A percentile compares a stretch with the other conserved stretches of the same genome.
phyloP scores from a whole-genome alignment of 2,113 vertebrate genomes.

The Otus sunia region DNA sequence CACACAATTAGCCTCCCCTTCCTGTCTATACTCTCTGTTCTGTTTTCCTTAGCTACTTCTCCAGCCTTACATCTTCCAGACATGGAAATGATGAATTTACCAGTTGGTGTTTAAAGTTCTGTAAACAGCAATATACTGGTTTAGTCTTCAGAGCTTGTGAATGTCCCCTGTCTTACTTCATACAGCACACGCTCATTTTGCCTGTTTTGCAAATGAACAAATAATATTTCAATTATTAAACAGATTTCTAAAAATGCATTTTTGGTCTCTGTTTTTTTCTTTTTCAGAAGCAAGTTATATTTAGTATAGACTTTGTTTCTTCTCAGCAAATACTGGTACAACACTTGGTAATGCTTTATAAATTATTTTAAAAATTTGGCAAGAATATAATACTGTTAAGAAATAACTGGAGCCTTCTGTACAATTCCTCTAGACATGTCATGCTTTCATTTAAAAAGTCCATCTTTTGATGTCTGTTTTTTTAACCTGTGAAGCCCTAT shows the following conservation, averaged over 20 bases:
- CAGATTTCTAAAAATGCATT: not conserved
- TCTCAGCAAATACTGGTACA: not conserved
- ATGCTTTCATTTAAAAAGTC: not conserved
- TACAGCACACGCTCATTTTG: not conserved
- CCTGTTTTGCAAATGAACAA: not conserved
- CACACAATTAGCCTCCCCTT: not conserved
- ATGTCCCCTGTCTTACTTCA: not conserved
- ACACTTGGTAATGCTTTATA: not conserved
- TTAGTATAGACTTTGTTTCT: not conserved
- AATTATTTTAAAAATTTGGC: not conserved
- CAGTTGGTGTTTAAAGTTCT: not conserved
- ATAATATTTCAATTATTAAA: conserved; percentile 43
- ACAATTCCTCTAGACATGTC: not conserved
- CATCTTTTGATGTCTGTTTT: not conserved
- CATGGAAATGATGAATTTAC: not conserved
- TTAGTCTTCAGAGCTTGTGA: not conserved
- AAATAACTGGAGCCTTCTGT: not conserved
- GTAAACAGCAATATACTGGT: not conserved
- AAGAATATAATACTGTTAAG: not conserved
- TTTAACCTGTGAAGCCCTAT: not conserved
- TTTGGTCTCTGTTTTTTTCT: not conserved
- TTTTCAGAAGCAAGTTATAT: not conserved
- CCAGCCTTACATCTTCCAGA: not conserved
- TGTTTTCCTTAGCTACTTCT: not conserved
- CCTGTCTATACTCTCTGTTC: not conserved